Base-by-base conservation (phyloP, 2,888 invertebrate genomes). In the Petrolisthes manimaculis region DNA sequence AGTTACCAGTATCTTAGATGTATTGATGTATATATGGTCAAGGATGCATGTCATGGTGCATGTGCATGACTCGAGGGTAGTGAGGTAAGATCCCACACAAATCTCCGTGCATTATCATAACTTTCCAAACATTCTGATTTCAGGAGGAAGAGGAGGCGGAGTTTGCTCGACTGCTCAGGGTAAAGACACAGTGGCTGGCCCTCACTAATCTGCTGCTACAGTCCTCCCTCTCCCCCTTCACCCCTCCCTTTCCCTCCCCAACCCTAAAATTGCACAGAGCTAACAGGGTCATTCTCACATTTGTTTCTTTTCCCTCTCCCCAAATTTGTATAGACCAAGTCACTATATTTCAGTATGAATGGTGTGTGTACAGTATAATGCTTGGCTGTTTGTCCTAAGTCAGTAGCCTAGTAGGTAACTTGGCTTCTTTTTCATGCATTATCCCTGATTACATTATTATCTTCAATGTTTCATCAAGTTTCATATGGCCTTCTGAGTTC, bases 71-170 rank as follows among this genome's bases (percentile, higher is more conserved):
- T 14, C 51, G 53, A 74, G 53, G 80, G 21, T 71, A 71, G 21
- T 71, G 21, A 14, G 71, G 71, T 71, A 71, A 71, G 71, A 21
- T n/a, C 21, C n/a, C n/a, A n/a, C 8, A 21, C 21, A 37, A 37
- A 37, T 37, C 37, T 37, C 37, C 37, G 37, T 37, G 37, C 67
- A 71, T 54, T 71, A 71, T 75, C 75, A 75, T 80, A 84, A 61
- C 75, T 55, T 69, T 74, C 67, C 83, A 78, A 89, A 89, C 86
- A 87, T 84, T 86, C 84, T 85, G 84, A 85, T 89, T 89, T 87
- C 88, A 89, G 87, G 87, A 88, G 89, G 86, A 85, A 82, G 89
- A 84, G 87, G 85, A 89, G 69, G 87, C 84, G 82, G 86, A 89
- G 89, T 82, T 86, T 87, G 84, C 88, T 75, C 80, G 83, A 71